Conservation (phyloP, 2,797 vertebrate genomes). For the Fundulus diaphanus region DNA sequence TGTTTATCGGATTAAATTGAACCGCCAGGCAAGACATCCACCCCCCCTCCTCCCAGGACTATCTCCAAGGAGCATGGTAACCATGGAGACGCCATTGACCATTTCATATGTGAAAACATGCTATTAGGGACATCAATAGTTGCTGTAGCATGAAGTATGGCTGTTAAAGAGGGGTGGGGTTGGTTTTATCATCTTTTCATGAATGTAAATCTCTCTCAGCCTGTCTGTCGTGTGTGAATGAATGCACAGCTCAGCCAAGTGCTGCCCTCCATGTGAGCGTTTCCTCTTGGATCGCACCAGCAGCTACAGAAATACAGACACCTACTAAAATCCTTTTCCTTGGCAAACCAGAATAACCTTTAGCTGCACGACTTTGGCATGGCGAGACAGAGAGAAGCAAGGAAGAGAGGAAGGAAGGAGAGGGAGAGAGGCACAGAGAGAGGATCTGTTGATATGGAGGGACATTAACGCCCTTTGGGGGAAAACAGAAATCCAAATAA, state of each 20-base stretch:
- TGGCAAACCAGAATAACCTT: slow-evolving; percentile 42
- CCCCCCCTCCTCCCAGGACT: neutral
- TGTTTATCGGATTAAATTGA: slow-evolving; percentile 8
- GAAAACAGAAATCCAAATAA: slow-evolving; percentile 5
- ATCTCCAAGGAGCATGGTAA: slow-evolving; percentile 55
- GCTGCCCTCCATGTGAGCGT: slow-evolving; percentile 11
- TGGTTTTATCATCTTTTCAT: slow-evolving; percentile 34
- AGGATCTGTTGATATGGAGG: slow-evolving; percentile 83
- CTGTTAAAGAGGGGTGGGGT: slow-evolving; percentile 1
- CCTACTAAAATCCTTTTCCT: slow-evolving; percentile 13
- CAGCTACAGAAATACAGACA: slow-evolving; percentile 4
- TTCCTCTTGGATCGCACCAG: slow-evolving; percentile 16
- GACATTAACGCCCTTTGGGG: slow-evolving; percentile 81
- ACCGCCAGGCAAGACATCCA: slow-evolving; percentile 41
- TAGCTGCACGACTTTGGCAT: slow-evolving; percentile 69
- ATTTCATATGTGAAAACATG: slow-evolving; percentile 52
- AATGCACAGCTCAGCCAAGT: slow-evolving; percentile 38
- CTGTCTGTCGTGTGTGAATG: slow-evolving; percentile 43
- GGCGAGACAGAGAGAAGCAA: slow-evolving; percentile 47
- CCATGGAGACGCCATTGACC: slow-evolving; percentile 62
- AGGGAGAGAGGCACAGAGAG: slow-evolving; percentile 42
- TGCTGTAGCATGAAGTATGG: slow-evolving; percentile 13
- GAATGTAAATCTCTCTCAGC: slow-evolving; percentile 28
- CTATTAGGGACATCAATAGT: slow-evolving; percentile 36
- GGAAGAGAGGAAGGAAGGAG: slow-evolving; percentile 7